Evolutionary conservation across 1,140 invertebrate species (phyloP), one percentile per base, ranked within the genome.

Genomic region (Anastrepha ludens): DNA sequence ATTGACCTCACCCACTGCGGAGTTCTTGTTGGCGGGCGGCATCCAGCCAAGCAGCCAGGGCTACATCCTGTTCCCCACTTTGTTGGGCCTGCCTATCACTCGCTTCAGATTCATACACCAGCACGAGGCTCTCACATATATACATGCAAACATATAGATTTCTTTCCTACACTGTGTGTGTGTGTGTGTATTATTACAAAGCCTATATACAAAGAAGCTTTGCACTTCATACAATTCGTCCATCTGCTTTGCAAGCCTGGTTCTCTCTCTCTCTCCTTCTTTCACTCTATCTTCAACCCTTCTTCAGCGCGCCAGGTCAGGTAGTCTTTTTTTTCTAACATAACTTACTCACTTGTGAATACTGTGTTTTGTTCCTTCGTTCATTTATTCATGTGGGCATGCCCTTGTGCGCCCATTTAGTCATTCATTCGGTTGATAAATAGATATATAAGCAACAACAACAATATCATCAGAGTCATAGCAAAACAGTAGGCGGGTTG

Each of bases 371-470:
- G 47, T 20, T 55, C n/a, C 47, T 55, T 17, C 9, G 2, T 74
- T 81, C 47, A 81, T 55, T 81, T 81, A 81, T 81, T 81, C 74
- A 81, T 55, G 74, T 81, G 74, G 74, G 74, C 74, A 81, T 81
- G 74, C 74, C 74, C 74, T 81, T 55, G 55, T 81, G 44, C 74
- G 47, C 74, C 74, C 47, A 81, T 81, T 81, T 81, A 55, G 47
- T 81, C 74, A 81, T 81, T 81, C 74, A 81, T 81, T 81, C 74
- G 44, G 47, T 55, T 81, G 47, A 81, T 81, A 81, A 81, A 81
- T 81, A 81, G 55, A 81, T 81, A 81, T 13, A n/a, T 13, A n/a
- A 62, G 15, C 60, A 62, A 70, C 65, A 70, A 20, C 70, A 50
- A 50, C 70, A 50, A 55, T 11, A 47, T 17, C 17, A 29, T n/a